phyloP scores from a whole-genome alignment of 30 jellyfish, hydroid and myxozoan species.

The Clytia hemisphaerica region DNA sequence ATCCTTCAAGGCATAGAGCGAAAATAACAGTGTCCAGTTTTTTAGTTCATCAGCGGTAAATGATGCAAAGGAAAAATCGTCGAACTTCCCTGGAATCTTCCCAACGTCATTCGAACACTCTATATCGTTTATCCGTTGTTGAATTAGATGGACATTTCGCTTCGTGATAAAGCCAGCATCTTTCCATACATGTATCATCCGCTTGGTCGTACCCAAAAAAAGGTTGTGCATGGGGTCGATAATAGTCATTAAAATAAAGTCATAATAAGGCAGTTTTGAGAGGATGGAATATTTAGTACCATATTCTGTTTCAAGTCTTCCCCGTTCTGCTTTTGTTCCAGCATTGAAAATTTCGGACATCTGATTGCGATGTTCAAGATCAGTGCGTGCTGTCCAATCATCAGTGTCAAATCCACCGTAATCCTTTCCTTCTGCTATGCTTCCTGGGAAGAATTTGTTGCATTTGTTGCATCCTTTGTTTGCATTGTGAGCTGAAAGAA shows the following conservation, averaged over 20 bases:
- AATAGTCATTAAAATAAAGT: slow-evolving; percentile 4
- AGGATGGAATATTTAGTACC: slow-evolving; percentile 22
- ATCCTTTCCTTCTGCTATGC: neutral
- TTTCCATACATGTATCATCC: neutral
- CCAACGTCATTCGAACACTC: neutral
- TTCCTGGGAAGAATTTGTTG: slow-evolving; percentile 28
- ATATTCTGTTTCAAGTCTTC: neutral
- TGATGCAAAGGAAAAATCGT: neutral
- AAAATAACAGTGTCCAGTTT: slow-evolving; percentile 1
- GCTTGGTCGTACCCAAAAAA: neutral
- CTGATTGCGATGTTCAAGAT: slow-evolving; percentile 5
- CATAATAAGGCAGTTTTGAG: slow-evolving; percentile 19
- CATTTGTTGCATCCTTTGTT: slow-evolving; percentile 30
- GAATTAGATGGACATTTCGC: neutral
- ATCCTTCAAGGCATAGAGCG: neutral
- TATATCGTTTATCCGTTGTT: neutral
- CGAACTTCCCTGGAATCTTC: neutral
- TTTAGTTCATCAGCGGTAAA: slow-evolving; percentile 5
- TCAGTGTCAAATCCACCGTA: slow-evolving; percentile 26
- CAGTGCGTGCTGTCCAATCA: slow-evolving; percentile 18
- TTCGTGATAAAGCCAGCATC: neutral
- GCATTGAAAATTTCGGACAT: slow-evolving; percentile 1
- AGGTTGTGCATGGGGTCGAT: slow-evolving; percentile 37
- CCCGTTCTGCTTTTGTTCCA: slow-evolving; percentile 10
- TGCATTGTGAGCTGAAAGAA: too few relatives aligned